These are phyloP conservation scores for Xiphias gladius DNA, from an alignment of 2,113 vertebrate genomes.

Conservation along the genomic window DNA sequence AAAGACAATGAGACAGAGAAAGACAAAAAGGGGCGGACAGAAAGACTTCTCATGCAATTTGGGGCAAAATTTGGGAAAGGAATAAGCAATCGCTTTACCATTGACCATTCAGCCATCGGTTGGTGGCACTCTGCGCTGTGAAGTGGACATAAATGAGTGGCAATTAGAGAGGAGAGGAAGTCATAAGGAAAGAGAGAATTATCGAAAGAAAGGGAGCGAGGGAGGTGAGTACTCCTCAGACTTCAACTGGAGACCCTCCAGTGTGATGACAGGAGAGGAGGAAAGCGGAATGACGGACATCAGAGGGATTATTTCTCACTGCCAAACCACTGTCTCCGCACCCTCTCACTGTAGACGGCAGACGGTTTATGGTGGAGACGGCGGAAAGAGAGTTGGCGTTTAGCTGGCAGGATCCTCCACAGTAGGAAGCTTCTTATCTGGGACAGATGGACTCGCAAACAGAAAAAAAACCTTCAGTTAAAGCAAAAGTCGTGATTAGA, in stretches of 20 bases:
- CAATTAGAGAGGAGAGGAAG: conserved; percentile 15
- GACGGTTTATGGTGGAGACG: conserved; percentile 45
- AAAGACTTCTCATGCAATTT: neutral
- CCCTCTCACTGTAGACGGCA: conserved; percentile 45
- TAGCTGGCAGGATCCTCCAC: neutral
- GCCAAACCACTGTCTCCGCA: conserved; percentile 76
- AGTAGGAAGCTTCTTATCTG: conserved; percentile 17
- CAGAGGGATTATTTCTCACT: conserved; percentile 9
- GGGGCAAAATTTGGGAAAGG: conserved; percentile 12
- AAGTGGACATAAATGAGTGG: conserved; percentile 25
- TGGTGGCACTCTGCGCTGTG: neutral
- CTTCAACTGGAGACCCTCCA: conserved; percentile 46
- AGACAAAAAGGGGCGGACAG: conserved; percentile 8
- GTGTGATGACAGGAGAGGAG: conserved; percentile 38
- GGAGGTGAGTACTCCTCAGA: conserved; percentile 3
- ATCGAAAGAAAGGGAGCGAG: neutral
- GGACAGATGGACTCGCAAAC: neutral
- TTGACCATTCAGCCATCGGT: neutral
- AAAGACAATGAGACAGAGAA: neutral
- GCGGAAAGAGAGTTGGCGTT: conserved; percentile 14
- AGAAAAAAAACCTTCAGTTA: too few species aligned
- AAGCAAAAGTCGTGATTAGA: neutral
- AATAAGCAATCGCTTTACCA: conserved; percentile 4
- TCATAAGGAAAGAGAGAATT: neutral
- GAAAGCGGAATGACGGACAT: conserved; percentile 44